phyloP scores from a whole-genome alignment of 2,113 vertebrate species.

The Procapra przewalskii region DNA sequence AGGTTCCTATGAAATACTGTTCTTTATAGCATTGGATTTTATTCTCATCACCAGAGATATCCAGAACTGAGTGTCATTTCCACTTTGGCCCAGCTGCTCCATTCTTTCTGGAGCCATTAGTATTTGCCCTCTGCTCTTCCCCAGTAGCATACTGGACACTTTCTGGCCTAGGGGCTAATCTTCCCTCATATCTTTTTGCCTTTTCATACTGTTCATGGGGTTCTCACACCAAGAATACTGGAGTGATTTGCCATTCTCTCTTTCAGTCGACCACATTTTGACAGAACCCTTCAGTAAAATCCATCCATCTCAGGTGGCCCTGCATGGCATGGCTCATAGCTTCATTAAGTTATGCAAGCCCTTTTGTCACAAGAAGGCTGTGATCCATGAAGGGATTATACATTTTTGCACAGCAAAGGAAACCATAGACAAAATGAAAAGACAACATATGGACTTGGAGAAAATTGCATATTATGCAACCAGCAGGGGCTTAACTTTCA shows the following conservation, averaged over 20 bases:
- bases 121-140: background rate
- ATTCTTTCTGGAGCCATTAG: background rate
- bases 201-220: background rate
- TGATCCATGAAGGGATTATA: background rate
- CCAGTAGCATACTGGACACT: background rate
- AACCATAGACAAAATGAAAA: background rate
- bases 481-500: background rate
- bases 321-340: background rate
- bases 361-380: background rate
- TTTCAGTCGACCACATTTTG: background rate
- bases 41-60: background rate
- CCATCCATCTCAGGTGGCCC: background rate
- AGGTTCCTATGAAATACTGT: background rate
- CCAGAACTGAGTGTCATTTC: background rate
- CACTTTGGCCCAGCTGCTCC: background rate
- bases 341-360: background rate
- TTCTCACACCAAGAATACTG: background rate
- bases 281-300: background rate
- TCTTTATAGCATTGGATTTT: background rate
- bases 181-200: background rate
- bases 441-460: background rate
- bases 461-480: background rate
- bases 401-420: background rate
- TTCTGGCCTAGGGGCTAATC: background rate
- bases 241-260: background rate